These are phyloP conservation scores for Cephalopterus ornatus DNA, from an alignment of 2,113 vertebrate species.

Conservation along the genomic window DNA sequence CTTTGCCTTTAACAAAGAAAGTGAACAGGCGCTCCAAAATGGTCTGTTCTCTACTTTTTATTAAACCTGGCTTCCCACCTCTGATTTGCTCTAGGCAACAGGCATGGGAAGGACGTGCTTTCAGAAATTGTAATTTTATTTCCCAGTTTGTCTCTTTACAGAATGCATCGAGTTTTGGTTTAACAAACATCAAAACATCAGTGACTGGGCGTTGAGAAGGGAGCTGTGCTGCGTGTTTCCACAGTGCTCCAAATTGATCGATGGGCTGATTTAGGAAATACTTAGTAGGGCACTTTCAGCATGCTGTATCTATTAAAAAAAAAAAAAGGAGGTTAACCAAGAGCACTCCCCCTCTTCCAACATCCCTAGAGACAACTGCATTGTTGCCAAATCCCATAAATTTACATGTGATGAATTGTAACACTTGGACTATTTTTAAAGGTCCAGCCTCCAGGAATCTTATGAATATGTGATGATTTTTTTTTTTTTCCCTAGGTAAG, in stretches of 20 bases:
- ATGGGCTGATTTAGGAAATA: neutral
- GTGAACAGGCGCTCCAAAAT: neutral
- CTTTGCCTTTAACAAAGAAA: neutral
- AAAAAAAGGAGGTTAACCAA: slow-evolving; percentile 12
- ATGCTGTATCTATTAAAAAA: neutral
- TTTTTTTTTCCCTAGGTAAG: neutral
- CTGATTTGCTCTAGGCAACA: neutral
- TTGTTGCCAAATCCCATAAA: slow-evolving; percentile 60
- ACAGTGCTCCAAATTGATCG: neutral
- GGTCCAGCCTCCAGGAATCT: slow-evolving; percentile 38
- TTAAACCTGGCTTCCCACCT: slow-evolving; percentile 25
- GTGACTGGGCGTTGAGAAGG: neutral
- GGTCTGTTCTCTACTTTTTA: neutral
- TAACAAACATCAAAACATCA: neutral
- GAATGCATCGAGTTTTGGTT: neutral
- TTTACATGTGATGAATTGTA: slow-evolving; percentile 62
- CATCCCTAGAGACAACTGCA: slow-evolving; percentile 28
- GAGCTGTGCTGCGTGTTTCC: neutral
- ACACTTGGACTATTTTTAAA: slow-evolving; percentile 53
- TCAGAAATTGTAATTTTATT: neutral
- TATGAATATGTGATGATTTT: slow-evolving; percentile 34
- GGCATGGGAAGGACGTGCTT: neutral
- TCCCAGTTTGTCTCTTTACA: neutral
- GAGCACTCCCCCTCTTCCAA: neutral
- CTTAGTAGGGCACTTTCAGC: neutral